phyloP scores from a whole-genome alignment of 1,140 invertebrate species.

The Drosophila novamexicana region DNA sequence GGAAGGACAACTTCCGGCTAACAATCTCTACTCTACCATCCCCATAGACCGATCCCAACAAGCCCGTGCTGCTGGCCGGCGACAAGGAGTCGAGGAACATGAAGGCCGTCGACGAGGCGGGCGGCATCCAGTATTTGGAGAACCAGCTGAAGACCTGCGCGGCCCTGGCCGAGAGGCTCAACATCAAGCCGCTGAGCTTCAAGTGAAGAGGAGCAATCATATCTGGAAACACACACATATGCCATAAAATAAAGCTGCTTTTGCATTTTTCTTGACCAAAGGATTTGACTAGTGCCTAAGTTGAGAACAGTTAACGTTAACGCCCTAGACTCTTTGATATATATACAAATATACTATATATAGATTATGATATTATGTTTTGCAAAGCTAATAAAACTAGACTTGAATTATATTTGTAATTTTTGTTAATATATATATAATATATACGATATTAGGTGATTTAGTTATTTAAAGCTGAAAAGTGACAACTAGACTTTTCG shows the following conservation, averaged over 20 bases:
- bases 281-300: conserved; percentile 61
- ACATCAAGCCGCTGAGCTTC: conserved; percentile 86
- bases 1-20: background rate
- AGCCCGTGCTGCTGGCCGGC: conserved; percentile 92
- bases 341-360: background rate
- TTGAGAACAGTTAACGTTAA: conserved; percentile 5
- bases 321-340: conserved; percentile 1
- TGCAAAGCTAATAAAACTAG: background rate
- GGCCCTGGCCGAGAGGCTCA: conserved; percentile 85
- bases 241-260: conserved; percentile 38
- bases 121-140: conserved; percentile 91
- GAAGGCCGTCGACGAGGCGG: conserved; percentile 87
- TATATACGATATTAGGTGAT: background rate
- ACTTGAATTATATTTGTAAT: too few relatives aligned
- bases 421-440: background rate
- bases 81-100: conserved; percentile 92
- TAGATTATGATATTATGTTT: conserved; percentile 1
- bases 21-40: background rate
- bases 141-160: conserved; percentile 89
- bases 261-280: conserved; percentile 71
- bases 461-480: too few relatives aligned
- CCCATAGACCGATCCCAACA: conserved; percentile 86
- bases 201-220: conserved; percentile 24
- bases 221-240: background rate
- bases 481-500: too few relatives aligned